Conservation (phyloP, 2,888 invertebrate genomes). For the Ceriagrion tenellum region DNA sequence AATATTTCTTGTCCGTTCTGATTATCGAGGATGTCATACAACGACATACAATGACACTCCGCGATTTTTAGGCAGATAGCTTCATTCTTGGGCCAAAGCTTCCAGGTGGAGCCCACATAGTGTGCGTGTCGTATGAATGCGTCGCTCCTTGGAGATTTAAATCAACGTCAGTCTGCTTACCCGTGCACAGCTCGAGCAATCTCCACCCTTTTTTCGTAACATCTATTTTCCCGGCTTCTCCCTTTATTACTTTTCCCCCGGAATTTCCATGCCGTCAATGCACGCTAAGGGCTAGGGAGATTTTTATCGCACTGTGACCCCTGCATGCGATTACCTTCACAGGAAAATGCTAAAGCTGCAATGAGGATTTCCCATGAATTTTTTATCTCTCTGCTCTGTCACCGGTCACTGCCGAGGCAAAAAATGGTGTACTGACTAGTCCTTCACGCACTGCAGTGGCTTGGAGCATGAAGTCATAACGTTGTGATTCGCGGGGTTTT, state of each 20-base stretch:
- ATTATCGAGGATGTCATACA: not conserved
- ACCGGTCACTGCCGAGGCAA: not conserved
- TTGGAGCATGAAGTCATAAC: not conserved
- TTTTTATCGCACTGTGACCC: not conserved
- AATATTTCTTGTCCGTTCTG: not conserved
- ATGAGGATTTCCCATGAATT: constrained; percentile 2
- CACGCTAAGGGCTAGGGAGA: not conserved
- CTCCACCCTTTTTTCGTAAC: constrained; percentile 11
- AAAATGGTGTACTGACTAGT: not conserved
- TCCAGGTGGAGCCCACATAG: not conserved
- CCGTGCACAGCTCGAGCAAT: not conserved
- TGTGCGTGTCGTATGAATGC: not conserved
- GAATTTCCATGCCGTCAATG: not conserved
- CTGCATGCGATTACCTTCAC: not conserved
- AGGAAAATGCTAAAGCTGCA: not conserved
- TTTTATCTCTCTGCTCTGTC: not conserved
- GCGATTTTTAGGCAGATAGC: not conserved
- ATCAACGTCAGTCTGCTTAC: constrained; percentile 26
- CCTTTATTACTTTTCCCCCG: not conserved
- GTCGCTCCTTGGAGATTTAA: not conserved
- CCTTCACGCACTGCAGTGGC: not conserved
- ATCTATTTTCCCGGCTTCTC: not conserved
- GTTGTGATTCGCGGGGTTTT: not conserved
- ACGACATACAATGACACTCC: not conserved
- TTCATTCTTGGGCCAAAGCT: not conserved